Percentiles rank a stretch among this genome's conserved stretches.
phyloP scores from a whole-genome alignment of 2,113 vertebrate species.

The Galeopterus variegatus region DNA sequence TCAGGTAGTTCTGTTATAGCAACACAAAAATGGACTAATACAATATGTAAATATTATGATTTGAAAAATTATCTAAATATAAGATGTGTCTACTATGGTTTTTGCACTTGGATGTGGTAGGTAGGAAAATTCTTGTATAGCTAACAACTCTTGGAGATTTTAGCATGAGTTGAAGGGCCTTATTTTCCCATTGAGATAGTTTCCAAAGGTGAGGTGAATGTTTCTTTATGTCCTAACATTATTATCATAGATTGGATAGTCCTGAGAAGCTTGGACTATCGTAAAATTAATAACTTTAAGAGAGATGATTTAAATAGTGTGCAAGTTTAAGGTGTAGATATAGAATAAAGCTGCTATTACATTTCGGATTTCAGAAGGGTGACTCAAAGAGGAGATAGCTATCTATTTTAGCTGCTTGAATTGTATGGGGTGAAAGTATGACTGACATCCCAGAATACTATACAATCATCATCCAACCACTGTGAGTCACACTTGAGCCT shows the following conservation, averaged over 20 bases:
- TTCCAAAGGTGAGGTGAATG: conserved; percentile 26
- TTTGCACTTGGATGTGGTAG: neutral
- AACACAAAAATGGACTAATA: no score
- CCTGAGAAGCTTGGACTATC: neutral
- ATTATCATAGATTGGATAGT: neutral
- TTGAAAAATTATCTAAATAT: neutral
- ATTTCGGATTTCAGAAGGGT: conserved; percentile 1
- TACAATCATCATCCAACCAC: neutral
- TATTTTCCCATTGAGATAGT: neutral
- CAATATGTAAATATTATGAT: neutral
- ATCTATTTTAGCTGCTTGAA: conserved; percentile 13
- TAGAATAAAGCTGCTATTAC: neutral
- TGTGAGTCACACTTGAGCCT: neutral
- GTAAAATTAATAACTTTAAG: neutral
- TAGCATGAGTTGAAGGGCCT: neutral
- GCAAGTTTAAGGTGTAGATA: neutral
- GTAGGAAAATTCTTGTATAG: neutral
- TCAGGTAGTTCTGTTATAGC: no score
- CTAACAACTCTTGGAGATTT: conserved; percentile 7
- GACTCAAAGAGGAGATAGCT: neutral
- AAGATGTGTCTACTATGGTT: neutral
- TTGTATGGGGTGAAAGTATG: neutral
- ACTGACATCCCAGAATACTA: neutral
- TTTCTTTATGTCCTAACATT: neutral
- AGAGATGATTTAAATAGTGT: neutral